These are phyloP conservation scores for Notechis scutatus DNA, from an alignment of 2,113 vertebrate genomes.

Conservation along the genomic window DNA sequence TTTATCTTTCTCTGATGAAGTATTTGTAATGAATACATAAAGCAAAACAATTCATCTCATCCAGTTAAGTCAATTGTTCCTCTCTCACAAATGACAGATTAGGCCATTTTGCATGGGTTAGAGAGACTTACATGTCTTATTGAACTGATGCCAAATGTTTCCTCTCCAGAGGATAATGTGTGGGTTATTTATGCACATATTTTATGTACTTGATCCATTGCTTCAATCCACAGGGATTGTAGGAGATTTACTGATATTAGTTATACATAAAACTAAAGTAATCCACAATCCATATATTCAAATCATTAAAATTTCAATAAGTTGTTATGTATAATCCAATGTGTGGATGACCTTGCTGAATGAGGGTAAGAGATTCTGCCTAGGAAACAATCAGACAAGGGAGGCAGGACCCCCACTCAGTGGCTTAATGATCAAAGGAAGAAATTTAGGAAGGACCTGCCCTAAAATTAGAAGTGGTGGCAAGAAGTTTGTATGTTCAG, in stretches of 20 bases:
- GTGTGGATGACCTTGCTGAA: background rate
- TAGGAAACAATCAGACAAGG: background rate
- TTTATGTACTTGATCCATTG: background rate
- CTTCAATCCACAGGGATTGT: background rate
- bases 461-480: background rate
- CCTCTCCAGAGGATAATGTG: background rate
- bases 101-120: background rate
- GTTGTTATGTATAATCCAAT: background rate
- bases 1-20: background rate
- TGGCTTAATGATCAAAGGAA: background rate
- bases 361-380: background rate
- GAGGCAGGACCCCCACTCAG: background rate
- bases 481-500: background rate
- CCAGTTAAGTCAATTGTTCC: background rate
- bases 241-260: background rate
- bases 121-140: background rate
- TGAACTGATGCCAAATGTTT: background rate
- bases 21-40: background rate
- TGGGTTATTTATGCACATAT: background rate
- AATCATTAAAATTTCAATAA: background rate
- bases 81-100: background rate
- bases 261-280: background rate
- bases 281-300: background rate
- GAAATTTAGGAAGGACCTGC: background rate
- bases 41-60: background rate